Evolutionary conservation across 1,140 invertebrate genomes (phyloP).

Genomic region (Mya arenaria): DNA sequence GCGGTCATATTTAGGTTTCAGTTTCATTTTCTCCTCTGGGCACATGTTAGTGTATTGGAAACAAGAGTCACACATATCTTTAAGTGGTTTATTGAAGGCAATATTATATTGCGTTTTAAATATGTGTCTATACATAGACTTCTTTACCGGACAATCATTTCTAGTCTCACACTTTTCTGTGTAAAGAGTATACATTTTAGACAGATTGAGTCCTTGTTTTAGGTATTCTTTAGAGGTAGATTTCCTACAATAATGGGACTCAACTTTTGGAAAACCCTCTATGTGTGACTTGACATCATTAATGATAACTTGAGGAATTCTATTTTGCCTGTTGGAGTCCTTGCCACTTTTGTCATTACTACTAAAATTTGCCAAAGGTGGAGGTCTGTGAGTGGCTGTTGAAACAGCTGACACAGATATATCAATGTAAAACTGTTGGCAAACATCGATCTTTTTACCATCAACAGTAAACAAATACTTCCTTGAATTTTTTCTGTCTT

Average conservation of each 20-base stretch:
- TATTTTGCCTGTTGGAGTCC: neutral
- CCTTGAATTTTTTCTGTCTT: too few relatives aligned
- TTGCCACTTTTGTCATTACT: conserved; percentile 3
- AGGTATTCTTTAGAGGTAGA: conserved; percentile 15
- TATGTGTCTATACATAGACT: neutral
- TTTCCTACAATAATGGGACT: conserved; percentile 37
- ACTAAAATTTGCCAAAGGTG: neutral
- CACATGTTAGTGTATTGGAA: neutral
- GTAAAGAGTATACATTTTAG: conserved; percentile 26
- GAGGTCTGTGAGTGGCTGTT: neutral
- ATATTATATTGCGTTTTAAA: conserved; percentile 22
- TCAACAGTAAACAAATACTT: too few relatives aligned
- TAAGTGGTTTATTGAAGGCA: conserved; percentile 6
- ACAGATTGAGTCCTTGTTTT: neutral
- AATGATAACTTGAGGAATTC: neutral
- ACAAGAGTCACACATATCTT: conserved; percentile 29
- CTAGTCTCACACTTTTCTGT: neutral
- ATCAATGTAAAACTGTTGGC: conserved; percentile 29
- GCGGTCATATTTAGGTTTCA: neutral
- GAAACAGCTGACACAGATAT: conserved; percentile 21
- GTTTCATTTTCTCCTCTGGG: neutral
- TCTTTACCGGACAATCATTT: neutral
- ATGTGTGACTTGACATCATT: conserved; percentile 4
- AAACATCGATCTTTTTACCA: too few relatives aligned
- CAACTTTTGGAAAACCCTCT: neutral